These are phyloP conservation scores for Drosophila siamana DNA, from an alignment of 2,888 invertebrate genomes.

Conservation along the genomic window DNA sequence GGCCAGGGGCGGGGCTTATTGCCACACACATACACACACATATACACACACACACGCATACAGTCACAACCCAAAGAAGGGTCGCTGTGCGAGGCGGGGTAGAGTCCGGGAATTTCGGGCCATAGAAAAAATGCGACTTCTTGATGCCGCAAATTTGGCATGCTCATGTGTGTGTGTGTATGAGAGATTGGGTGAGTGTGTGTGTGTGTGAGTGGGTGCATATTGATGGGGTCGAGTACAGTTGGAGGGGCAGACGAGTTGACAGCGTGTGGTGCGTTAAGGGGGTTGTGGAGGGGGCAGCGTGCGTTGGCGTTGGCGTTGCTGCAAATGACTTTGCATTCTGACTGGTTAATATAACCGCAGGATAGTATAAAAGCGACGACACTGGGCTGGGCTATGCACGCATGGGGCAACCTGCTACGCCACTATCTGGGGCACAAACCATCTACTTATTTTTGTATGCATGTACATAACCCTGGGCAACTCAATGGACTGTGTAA, in stretches of 20 bases:
- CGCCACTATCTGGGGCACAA: neutral
- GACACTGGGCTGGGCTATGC: slow-evolving; percentile 31
- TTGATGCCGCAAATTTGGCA: slow-evolving; percentile 84
- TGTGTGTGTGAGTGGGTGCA: slow-evolving; percentile 30
- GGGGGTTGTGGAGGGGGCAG: slow-evolving; percentile 30
- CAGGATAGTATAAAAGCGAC: slow-evolving; percentile 79
- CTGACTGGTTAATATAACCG: slow-evolving; percentile 85
- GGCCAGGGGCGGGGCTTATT: slow-evolving; percentile 45
- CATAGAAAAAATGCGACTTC: slow-evolving; percentile 84
- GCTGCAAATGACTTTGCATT: slow-evolving; percentile 81
- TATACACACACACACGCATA: slow-evolving; percentile 32
- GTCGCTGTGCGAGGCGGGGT: slow-evolving; percentile 16
- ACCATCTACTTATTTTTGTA: slow-evolving; percentile 6
- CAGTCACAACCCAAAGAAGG: slow-evolving; percentile 1
- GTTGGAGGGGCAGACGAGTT: slow-evolving; percentile 1
- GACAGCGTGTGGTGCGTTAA: neutral
- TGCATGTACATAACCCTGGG: slow-evolving; percentile 43
- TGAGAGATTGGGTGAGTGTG: slow-evolving; percentile 12
- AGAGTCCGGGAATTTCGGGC: slow-evolving; percentile 46
- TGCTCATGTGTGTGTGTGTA: slow-evolving; percentile 48
- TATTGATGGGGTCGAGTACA: slow-evolving; percentile 13
- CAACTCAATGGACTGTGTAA: slow-evolving; percentile 67
- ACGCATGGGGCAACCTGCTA: slow-evolving; percentile 5
- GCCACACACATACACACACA: slow-evolving; percentile 30
- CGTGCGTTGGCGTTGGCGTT: slow-evolving; percentile 54